These are phyloP conservation scores for Coregonus suidteri DNA, from an alignment of 2,797 vertebrate genomes.

Conservation along the genomic window DNA sequence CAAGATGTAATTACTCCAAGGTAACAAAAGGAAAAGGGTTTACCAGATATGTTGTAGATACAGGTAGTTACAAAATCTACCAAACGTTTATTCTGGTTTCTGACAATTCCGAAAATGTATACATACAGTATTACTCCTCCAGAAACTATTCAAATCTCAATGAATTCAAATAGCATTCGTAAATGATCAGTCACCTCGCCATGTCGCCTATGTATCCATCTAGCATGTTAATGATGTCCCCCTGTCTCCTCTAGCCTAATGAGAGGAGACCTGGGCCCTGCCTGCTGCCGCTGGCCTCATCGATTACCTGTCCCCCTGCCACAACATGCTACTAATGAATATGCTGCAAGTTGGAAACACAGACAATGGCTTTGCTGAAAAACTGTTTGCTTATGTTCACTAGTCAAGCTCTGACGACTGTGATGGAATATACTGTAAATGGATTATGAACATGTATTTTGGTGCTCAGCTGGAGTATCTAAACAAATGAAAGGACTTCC, in stretches of 20 bases:
- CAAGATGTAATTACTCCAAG: background rate
- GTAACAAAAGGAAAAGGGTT: background rate
- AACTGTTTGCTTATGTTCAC: background rate
- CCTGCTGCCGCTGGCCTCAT: slow-evolving; percentile 38
- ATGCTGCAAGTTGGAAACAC: slow-evolving; percentile 3
- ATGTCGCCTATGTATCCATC: slow-evolving; percentile 12
- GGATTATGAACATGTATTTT: too few species aligned
- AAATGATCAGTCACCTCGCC: slow-evolving; percentile 7
- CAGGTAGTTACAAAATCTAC: background rate
- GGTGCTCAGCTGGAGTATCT: background rate
- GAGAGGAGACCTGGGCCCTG: slow-evolving; percentile 30
- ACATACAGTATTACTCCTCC: background rate
- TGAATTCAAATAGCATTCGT: background rate
- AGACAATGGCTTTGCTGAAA: slow-evolving; percentile 18
- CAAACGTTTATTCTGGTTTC: background rate
- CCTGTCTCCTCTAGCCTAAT: slow-evolving; percentile 40
- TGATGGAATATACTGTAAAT: background rate
- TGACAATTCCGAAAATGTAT: background rate
- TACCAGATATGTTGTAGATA: background rate
- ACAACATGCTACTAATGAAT: slow-evolving; percentile 38
- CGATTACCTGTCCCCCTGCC: slow-evolving; percentile 55
- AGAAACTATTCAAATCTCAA: background rate
- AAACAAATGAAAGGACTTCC: too few species aligned
- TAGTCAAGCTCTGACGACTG: background rate
- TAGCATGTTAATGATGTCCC: slow-evolving; percentile 50